A percentile compares a stretch with the other conserved stretches of the same genome.
Evolutionary conservation across 2,888 invertebrate species (phyloP).

Genomic region (Quadroppia sp.): DNA sequence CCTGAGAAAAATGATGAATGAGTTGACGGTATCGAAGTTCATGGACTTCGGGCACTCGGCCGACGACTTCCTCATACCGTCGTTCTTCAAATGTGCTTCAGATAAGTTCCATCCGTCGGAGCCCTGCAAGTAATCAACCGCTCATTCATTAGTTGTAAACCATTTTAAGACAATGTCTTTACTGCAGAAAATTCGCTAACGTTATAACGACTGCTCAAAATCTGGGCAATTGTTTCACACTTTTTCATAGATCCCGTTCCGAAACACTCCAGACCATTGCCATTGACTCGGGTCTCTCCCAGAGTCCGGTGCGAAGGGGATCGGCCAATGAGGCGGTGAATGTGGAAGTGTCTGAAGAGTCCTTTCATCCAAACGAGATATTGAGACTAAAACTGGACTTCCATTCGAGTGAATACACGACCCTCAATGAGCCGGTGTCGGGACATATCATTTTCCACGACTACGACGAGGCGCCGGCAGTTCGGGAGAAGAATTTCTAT

Average conservation of each 20-base stretch:
- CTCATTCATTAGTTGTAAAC: conserved; percentile 1
- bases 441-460: conserved; percentile 40
- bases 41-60: conserved; percentile 26
- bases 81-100: conserved; percentile 37
- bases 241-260: conserved; percentile 34
- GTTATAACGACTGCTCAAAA: conserved; percentile 34
- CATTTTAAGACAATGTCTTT: not conserved
- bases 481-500: conserved; percentile 26
- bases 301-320: conserved; percentile 33
- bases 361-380: conserved; percentile 43
- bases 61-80: conserved; percentile 10
- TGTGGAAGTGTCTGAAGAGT: conserved; percentile 39
- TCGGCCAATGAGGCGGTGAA: conserved; percentile 14
- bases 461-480: conserved; percentile 24
- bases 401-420: conserved; percentile 30
- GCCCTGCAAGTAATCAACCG: conserved; percentile 24
- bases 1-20: conserved; percentile 14
- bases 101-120: conserved; percentile 33
- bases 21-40: conserved; percentile 32
- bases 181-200: conserved; percentile 35
- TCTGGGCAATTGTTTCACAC: conserved; percentile 41
- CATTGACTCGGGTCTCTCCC: conserved; percentile 34
- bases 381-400: conserved; percentile 39
- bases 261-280: conserved; percentile 18
- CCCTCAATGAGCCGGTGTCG: conserved; percentile 31